Percentiles rank a stretch among this genome's conserved stretches.
These are phyloP conservation scores for Allophyes oxyacanthae DNA, from an alignment of 2,888 invertebrate species.

Conservation along the genomic window DNA sequence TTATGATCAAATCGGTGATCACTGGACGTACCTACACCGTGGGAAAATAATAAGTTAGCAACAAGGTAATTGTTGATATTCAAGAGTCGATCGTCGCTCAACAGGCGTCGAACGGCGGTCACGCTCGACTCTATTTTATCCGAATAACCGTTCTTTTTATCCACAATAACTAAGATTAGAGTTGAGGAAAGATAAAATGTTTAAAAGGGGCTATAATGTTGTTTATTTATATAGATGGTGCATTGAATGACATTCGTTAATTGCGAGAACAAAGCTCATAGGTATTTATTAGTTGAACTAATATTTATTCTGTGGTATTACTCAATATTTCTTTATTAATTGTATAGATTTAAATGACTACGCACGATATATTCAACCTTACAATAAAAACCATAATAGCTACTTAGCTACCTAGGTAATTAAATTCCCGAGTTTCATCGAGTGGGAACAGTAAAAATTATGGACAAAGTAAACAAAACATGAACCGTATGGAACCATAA, in stretches of 20 bases:
- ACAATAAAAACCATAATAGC: too few relatives aligned
- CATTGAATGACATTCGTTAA: not conserved
- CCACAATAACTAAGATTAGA: constrained; percentile 25
- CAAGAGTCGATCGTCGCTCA: constrained; percentile 66
- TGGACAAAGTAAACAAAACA: constrained; percentile 10
- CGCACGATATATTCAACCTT: not conserved
- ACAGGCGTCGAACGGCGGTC: constrained; percentile 77
- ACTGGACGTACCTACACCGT: constrained; percentile 52
- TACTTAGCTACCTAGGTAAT: not conserved
- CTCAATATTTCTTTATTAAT: not conserved
- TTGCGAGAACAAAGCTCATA: not conserved
- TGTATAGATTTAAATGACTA: not conserved
- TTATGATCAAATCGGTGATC: constrained; percentile 7
- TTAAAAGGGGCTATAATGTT: not conserved
- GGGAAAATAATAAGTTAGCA: constrained; percentile 76
- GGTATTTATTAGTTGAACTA: too few relatives aligned
- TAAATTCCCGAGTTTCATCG: not conserved
- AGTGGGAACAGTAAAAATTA: constrained; percentile 7
- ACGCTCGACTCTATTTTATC: constrained; percentile 66
- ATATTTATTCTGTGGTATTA: too few relatives aligned
- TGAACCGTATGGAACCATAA: constrained; percentile 4
- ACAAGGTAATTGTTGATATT: constrained; percentile 72
- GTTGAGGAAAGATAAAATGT: not conserved
- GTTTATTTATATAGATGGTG: not conserved
- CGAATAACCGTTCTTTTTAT: constrained; percentile 43